These are phyloP conservation scores for Eutrigla gurnardus DNA, from an alignment of 2,797 vertebrate species.

Conservation along the genomic window DNA sequence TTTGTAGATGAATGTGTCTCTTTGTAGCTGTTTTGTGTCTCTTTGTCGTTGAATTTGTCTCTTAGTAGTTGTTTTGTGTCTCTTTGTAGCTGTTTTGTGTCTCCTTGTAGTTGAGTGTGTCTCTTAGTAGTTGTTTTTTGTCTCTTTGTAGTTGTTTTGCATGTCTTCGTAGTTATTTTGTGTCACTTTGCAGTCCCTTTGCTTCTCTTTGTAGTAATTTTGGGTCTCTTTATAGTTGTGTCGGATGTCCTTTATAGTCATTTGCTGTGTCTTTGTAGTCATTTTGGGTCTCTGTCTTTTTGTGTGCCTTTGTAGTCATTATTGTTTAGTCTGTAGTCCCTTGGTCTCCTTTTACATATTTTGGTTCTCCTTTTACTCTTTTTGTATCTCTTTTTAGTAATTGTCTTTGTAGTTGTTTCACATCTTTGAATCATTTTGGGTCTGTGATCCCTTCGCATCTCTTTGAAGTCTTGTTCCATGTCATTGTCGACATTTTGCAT, in stretches of 20 bases:
- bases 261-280: too few species aligned
- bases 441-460: not conserved
- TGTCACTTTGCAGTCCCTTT: not conserved
- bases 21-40: not conserved
- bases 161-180: not conserved
- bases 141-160: too few species aligned
- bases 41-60: too few species aligned
- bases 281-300: not conserved
- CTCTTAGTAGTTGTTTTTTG: too few species aligned
- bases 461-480: not conserved
- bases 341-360: not conserved
- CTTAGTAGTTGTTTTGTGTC: not conserved
- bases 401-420: not conserved
- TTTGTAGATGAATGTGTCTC: not conserved
- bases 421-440: too few species aligned
- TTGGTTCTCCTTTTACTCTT: not conserved
- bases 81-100: not conserved
- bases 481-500: not conserved
- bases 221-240: not conserved
- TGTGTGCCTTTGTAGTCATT: not conserved
- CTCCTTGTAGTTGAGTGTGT: too few species aligned
- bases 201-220: not conserved
- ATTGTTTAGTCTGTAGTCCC: too few species aligned
- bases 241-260: not conserved
- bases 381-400: not conserved